A percentile compares a stretch with the other conserved stretches of the same genome.
Evolutionary conservation across 2,888 invertebrate species (phyloP).

Genomic region (Agrilus cyanescens): DNA sequence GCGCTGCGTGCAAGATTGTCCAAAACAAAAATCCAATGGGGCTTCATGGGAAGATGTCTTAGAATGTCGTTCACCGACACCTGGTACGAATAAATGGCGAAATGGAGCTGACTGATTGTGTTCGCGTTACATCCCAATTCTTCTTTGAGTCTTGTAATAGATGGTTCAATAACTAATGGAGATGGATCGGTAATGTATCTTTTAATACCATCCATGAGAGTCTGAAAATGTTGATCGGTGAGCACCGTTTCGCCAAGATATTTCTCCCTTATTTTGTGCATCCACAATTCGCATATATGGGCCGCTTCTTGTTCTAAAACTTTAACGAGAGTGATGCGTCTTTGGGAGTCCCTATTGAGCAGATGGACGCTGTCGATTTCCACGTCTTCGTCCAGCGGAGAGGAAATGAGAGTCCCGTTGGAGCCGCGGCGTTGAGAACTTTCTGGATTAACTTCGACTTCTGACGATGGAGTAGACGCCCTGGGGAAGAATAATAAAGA

Average conservation of each 20-base stretch:
- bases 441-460: conserved; percentile 29
- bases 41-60: conserved; percentile 86
- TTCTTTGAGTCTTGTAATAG: conserved; percentile 67
- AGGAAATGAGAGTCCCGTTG: conserved; percentile 70
- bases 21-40: conserved; percentile 99
- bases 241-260: conserved; percentile 65
- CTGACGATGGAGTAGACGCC: conserved; percentile 61
- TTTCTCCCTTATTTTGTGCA: conserved; percentile 47
- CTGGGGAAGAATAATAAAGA: conserved; percentile 36
- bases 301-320: conserved; percentile 80
- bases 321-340: conserved; percentile 80
- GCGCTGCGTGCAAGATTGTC: conserved; percentile 88
- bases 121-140: conserved; percentile 79
- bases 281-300: conserved; percentile 87
- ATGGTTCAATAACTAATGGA: conserved; percentile 59
- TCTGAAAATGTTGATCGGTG: conserved; percentile 61
- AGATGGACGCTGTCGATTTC: conserved; percentile 83
- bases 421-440: conserved; percentile 55
- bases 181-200: conserved; percentile 81
- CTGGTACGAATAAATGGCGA: conserved; percentile 69
- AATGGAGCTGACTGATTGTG: conserved; percentile 80
- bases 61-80: conserved; percentile 76
- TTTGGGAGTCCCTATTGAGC: conserved; percentile 92
- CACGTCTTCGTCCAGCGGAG: conserved; percentile 50
- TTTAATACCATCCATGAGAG: conserved; percentile 67